Evolutionary conservation across 2,797 vertebrate genomes (phyloP).

Genomic region (Buceros bicornis): DNA sequence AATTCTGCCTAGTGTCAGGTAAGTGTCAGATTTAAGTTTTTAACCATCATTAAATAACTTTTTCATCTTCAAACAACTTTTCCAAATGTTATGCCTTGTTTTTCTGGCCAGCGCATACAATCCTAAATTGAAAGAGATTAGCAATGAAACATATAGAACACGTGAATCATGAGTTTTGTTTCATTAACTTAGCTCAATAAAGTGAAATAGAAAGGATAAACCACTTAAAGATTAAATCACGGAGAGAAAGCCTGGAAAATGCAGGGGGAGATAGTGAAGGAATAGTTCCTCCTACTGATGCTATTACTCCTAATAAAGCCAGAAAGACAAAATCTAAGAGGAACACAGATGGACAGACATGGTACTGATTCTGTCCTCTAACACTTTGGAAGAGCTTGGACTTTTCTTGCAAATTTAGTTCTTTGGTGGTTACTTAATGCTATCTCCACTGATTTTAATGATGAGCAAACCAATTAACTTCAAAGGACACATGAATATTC

Average conservation of each 20-base stretch:
- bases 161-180: neutral
- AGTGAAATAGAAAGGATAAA: neutral
- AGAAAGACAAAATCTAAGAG: neutral
- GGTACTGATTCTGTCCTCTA: neutral
- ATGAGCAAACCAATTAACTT: neutral
- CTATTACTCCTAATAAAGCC: neutral
- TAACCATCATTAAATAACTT: neutral
- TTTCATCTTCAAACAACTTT: neutral
- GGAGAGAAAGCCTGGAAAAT: neutral
- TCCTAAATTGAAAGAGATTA: neutral
- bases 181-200: neutral
- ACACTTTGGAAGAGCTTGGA: neutral
- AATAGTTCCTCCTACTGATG: neutral
- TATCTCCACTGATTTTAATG: neutral
- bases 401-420: neutral
- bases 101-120: neutral
- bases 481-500: neutral
- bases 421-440: neutral
- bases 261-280: rapidly evolving
- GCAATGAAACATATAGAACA: neutral
- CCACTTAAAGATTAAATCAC: neutral
- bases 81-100: neutral
- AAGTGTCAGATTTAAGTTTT: neutral
- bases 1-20: constrained; percentile 38
- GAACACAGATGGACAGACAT: rapidly evolving